Conservation (phyloP, 2,888 invertebrate genomes). For the Cheilosia urbana region DNA sequence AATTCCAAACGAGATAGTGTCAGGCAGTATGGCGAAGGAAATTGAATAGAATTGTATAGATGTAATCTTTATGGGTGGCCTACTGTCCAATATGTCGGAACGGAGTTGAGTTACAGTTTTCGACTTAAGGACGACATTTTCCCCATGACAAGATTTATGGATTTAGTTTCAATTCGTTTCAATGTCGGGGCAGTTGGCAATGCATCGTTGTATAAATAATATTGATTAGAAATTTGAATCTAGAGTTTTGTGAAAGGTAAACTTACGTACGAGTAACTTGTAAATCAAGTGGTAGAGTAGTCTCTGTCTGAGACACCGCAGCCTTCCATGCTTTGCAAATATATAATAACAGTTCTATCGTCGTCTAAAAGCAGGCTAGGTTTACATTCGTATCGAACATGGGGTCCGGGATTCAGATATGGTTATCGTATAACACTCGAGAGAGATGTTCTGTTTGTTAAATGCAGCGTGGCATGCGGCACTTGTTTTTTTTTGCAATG, state of each 20-base stretch:
- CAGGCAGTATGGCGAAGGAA: slow-evolving; percentile 19
- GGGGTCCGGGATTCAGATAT: too few relatives aligned
- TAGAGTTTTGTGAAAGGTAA: neutral
- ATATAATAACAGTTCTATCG: too few relatives aligned
- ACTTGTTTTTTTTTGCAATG: too few relatives aligned
- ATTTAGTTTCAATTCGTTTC: neutral
- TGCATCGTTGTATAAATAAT: neutral
- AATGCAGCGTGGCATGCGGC: too few relatives aligned
- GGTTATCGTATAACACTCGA: too few relatives aligned
- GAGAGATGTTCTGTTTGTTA: too few relatives aligned
- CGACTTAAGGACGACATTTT: neutral
- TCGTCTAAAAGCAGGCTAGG: too few relatives aligned
- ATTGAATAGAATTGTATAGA: slow-evolving; percentile 31
- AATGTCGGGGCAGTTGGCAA: neutral
- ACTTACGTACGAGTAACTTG: too few relatives aligned
- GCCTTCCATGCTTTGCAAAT: too few relatives aligned
- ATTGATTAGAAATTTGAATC: neutral
- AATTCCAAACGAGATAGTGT: neutral
- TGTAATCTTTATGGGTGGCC: slow-evolving; percentile 48
- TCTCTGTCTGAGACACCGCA: too few relatives aligned
- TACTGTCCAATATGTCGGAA: slow-evolving; percentile 11
- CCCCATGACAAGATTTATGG: slow-evolving; percentile 24
- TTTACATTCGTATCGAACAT: too few relatives aligned
- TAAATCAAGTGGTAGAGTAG: too few relatives aligned
- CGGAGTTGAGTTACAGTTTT: slow-evolving; percentile 24